phyloP scores from a whole-genome alignment of 2,797 vertebrate species.

The Hafferia zeledoni region DNA sequence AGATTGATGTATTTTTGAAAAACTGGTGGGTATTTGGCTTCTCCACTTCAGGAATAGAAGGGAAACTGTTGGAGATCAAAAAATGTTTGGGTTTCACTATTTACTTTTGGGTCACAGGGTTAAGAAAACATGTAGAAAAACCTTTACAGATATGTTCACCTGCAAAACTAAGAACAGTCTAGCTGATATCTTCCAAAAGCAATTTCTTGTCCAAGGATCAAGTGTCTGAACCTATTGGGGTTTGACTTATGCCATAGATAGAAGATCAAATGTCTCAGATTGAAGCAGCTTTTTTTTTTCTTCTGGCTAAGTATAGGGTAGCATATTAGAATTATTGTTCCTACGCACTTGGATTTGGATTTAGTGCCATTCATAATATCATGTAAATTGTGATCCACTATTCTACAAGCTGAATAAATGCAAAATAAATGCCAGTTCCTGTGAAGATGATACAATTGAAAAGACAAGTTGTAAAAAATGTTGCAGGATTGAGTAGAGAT shows the following conservation, averaged over 20 bases:
- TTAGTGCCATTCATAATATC: neutral
- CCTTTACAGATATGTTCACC: neutral
- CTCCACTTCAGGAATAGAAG: neutral
- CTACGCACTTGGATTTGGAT: neutral
- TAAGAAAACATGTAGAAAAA: neutral
- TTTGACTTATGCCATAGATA: neutral
- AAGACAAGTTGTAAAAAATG: neutral
- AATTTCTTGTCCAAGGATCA: neutral
- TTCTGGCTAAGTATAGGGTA: neutral
- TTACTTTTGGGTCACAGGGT: neutral
- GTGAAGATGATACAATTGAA: neutral
- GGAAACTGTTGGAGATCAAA: neutral
- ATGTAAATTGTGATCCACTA: neutral
- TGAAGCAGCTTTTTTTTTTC: neutral
- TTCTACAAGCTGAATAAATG: neutral
- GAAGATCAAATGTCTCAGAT: neutral
- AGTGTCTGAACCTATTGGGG: neutral
- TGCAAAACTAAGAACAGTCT: neutral
- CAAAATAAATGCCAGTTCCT: neutral
- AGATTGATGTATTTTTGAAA: neutral
- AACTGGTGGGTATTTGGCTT: neutral
- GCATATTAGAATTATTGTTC: neutral
- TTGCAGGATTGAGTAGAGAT: neutral
- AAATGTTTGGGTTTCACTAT: neutral
- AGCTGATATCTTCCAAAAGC: neutral